Base-by-base conservation (phyloP, 2,888 invertebrate species). In the Petrolisthes manimaculis region DNA sequence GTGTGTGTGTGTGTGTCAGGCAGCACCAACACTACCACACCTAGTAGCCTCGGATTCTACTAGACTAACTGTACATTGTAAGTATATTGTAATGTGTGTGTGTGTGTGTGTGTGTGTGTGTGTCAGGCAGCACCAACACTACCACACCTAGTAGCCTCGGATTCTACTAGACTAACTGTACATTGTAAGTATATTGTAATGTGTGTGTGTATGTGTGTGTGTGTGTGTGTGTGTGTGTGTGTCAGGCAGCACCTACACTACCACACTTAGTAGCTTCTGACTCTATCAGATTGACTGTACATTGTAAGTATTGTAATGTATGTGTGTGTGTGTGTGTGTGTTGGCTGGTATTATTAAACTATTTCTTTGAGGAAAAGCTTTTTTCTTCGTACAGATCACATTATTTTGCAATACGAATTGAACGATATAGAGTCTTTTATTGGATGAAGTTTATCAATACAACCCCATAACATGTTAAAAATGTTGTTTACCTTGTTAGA, bases 1-100 rank as follows among this genome's bases (percentile, higher is more conserved):
- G 61, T 61, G 61, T 61, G 61, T 61, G 61, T 61, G 61, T 61
- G 61, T 61, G 61, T 90, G 90, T 14, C 83, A 71, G 14, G 86
- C 86, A 0, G 71, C 75, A 4, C 90, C 90, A 3, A 85, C 90
- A 8, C 77, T 90, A 37, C 90, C 90, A 2, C 90, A 90, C 56
- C 75, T 90, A 67, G 61, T 74, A 2, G 78, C 86, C 1, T 56
- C 85, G 9, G 88, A 84, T 69, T 83, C 86, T 24, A 77, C 61
- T 56, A 86, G 77, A 18, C 86, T 90, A 55, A 83, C 83, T 9
- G 90, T 90, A 4, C 81, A 90, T 77, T 90, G 90, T 90, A 56
- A 88, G 90, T 84, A 89, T 18, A 4, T 75, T 12, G 21, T 4
- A 12, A 51, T 78, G 12, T 78, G 4, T 78, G 54, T 51, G 54